Percentiles rank a stretch among this genome's conserved stretches.
These are phyloP conservation scores for Sitophilus oryzae DNA, from an alignment of 1,140 invertebrate genomes.

Conservation along the genomic window DNA sequence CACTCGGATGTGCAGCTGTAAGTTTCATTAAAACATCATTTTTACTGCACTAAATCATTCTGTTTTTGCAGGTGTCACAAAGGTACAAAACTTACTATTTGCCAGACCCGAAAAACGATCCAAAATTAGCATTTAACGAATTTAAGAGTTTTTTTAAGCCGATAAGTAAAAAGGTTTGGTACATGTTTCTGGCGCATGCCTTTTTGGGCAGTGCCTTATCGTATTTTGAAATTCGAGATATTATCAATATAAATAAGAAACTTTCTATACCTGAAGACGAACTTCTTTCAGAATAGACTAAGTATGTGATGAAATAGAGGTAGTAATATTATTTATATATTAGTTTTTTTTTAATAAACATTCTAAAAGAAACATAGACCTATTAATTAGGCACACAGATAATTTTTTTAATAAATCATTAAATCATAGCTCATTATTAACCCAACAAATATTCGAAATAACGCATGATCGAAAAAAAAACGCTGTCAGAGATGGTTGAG, in stretches of 20 bases:
- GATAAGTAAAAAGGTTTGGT: conserved; percentile 39
- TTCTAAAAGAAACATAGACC: no score
- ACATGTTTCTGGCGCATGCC: conserved; percentile 43
- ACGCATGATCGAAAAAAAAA: no score
- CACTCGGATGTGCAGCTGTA: conserved; percentile 43
- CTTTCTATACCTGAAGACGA: conserved; percentile 8
- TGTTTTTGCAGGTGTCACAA: conserved; percentile 43
- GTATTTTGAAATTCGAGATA: conserved; percentile 42
- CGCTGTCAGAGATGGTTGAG: no score
- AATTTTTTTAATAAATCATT: no score
- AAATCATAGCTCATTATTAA: no score
- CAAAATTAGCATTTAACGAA: conserved; percentile 42
- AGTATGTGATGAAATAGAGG: no score
- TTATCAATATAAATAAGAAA: conserved; percentile 39
- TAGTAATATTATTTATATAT: no score
- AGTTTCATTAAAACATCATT: conserved; percentile 9
- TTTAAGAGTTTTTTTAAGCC: conserved; percentile 42
- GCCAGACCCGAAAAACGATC: conserved; percentile 44
- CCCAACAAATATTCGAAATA: no score
- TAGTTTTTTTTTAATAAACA: no score
- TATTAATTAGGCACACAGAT: no score
- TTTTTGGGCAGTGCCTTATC: conserved; percentile 44
- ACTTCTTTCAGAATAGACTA: background rate
- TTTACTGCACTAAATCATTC: background rate
- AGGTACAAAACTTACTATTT: conserved; percentile 46